Evolutionary conservation across 2,113 vertebrate species (phyloP), one percentile per base, ranked within the genome.

Genomic region (Myotis brandtii): DNA sequence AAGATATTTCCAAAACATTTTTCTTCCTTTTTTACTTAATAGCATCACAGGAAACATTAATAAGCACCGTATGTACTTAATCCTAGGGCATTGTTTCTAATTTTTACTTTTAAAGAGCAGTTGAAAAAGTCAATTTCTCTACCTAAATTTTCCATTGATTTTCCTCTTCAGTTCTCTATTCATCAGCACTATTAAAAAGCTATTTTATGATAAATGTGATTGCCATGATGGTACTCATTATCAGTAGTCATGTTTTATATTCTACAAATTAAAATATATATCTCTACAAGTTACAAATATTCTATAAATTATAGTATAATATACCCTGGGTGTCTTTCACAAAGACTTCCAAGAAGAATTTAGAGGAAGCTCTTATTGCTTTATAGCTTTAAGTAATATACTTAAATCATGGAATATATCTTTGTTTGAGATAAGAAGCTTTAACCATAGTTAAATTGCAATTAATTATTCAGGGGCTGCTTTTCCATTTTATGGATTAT

Each of bases 401-500:
- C 46, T 52, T 77, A 77, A 77, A 17, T 56, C 8, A n/a, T 91
- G 43, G 12, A 69, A 67, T 77, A 87, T 70, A 27, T 87, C 66
- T 95, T 85, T 82, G 21, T 56, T 87, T 88, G 69, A 85, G 81
- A 94, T 76, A 62, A 86, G 87, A 89, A 91, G 16, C 10, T 72
- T 30, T 82, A 91, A 62, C 40, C 12, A 86, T 30, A 32, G 48
- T 86, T 82, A 81, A 92, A 89, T 62, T 72, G 32, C 40, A 91
- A 48, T 88, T 91, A 96, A 88, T 93, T 95, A 95, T 81, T 52
- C 87, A 93, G 56, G 76, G 64, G 34, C 50, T 88, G 54, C 84
- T 95, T 91, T 54, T 94, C 66, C 56, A 32, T 79, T 87, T 95
- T 92, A 96, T 86, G 59, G 77, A 92, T 96, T 84, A 73, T 5